Percentiles rank a stretch among this genome's conserved stretches.
These are phyloP conservation scores for Periophthalmus magnuspinnatus DNA, from an alignment of 2,797 vertebrate species.

Conservation along the genomic window DNA sequence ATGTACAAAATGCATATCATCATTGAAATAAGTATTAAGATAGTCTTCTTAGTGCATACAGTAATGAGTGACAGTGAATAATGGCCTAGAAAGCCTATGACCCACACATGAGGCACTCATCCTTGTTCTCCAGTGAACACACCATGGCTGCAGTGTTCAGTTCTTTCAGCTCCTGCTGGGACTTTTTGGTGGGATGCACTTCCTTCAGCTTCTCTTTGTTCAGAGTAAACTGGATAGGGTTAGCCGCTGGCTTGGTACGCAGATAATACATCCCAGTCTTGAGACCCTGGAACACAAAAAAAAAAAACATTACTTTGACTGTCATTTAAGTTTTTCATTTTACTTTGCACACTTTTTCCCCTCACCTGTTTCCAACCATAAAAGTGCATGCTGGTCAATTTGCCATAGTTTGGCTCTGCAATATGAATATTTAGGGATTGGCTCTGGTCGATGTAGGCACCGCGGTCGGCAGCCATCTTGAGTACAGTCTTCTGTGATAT, in stretches of 20 bases:
- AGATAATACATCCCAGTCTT: constrained; percentile 99
- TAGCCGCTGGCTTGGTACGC: constrained; percentile 93
- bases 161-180: constrained; percentile 83
- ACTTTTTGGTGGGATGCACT: constrained; percentile 45
- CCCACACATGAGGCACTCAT: constrained; percentile 95
- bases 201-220: constrained; percentile 95
- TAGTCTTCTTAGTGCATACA: background rate
- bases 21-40: background rate
- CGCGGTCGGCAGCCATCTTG: constrained; percentile 96
- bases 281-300: constrained; percentile 80
- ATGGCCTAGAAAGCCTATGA: constrained; percentile 72
- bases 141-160: constrained; percentile 93
- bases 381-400: constrained; percentile 99
- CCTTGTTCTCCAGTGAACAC: constrained; percentile 93
- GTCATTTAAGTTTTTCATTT: background rate
- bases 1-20: background rate
- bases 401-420: constrained; percentile 96
- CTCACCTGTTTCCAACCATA: constrained; percentile 94
- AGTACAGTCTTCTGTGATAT: constrained; percentile 93
- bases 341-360: background rate
- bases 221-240: constrained; percentile 97
- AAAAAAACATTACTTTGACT: background rate
- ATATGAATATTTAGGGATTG: constrained; percentile 98
- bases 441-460: constrained; percentile 97
- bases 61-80: background rate